Conservation (phyloP, 2,797 vertebrate species). For the Netta rufina region DNA sequence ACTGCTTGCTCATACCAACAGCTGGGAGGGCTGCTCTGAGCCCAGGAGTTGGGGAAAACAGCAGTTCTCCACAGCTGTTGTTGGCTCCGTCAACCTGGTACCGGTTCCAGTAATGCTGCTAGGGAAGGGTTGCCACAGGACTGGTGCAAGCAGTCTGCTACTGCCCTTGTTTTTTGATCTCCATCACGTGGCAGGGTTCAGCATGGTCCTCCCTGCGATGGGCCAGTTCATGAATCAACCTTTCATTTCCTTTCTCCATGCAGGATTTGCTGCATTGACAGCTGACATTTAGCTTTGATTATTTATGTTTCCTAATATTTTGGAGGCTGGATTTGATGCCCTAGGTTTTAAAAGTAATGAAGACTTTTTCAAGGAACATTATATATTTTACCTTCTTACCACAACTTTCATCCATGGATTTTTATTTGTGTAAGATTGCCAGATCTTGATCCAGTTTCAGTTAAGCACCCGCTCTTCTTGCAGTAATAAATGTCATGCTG, state of each 20-base stretch:
- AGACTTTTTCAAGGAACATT: background rate
- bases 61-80: background rate
- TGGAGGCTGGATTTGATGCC: background rate
- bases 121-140: background rate
- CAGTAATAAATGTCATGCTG: slow-evolving; percentile 40
- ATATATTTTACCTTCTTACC: background rate
- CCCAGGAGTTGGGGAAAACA: background rate
- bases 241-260: background rate
- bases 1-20: background rate
- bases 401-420: slow-evolving; percentile 6
- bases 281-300: slow-evolving; percentile 16
- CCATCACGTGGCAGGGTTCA: accelerated
- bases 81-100: background rate
- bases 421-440: slow-evolving; percentile 31
- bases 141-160: accelerated
- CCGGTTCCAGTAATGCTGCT: background rate
- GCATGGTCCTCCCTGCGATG: accelerated
- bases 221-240: background rate
- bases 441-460: slow-evolving; percentile 42
- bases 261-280: background rate
- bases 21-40: background rate
- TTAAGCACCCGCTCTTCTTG: background rate
- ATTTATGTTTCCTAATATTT: slow-evolving; percentile 8
- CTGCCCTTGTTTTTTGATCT: background rate
- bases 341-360: slow-evolving; percentile 17